These are phyloP conservation scores for Rhinichthys klamathensis DNA, from an alignment of 2,113 vertebrate species.

Conservation along the genomic window DNA sequence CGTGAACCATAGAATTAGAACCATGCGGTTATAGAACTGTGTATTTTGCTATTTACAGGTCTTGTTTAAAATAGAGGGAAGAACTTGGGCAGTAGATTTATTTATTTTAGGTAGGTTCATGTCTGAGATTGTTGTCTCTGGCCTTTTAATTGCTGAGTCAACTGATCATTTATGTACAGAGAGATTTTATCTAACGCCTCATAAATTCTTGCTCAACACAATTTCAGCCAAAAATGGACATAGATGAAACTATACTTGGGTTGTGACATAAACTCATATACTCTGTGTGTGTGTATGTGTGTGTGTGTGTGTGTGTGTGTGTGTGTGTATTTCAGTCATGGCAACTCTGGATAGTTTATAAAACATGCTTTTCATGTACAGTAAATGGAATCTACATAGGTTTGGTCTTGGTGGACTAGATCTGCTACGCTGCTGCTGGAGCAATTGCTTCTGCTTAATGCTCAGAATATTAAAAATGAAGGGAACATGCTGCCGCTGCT, in stretches of 20 bases:
- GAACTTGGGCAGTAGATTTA: slow-evolving; percentile 64
- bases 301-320: too few species aligned
- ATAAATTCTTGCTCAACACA: slow-evolving; percentile 56
- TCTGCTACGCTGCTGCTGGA: too few species aligned
- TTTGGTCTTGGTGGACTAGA: too few species aligned
- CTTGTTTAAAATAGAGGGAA: slow-evolving; percentile 71
- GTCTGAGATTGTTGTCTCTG: slow-evolving; percentile 76
- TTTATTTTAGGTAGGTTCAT: slow-evolving; percentile 75
- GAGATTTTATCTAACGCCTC: slow-evolving; percentile 72
- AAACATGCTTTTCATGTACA: too few species aligned
- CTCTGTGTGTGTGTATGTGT: too few species aligned
- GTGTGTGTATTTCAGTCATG: too few species aligned
- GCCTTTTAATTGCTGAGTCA: slow-evolving; percentile 76
- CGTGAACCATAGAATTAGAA: not conserved
- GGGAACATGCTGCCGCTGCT: too few species aligned
- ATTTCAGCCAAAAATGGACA: slow-evolving; percentile 67
- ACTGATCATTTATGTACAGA: slow-evolving; percentile 77
- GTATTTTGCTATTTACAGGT: slow-evolving; percentile 45
- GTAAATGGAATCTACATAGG: too few species aligned
- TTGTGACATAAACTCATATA: too few species aligned
- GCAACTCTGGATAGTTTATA: too few species aligned
- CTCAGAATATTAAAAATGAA: too few species aligned
- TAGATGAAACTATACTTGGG: slow-evolving; percentile 50
- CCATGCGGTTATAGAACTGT: slow-evolving; percentile 11
- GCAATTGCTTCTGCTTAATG: too few species aligned